Evolutionary conservation across 1,140 invertebrate species (phyloP).

Genomic region (Macrocentrus cingulum): DNA sequence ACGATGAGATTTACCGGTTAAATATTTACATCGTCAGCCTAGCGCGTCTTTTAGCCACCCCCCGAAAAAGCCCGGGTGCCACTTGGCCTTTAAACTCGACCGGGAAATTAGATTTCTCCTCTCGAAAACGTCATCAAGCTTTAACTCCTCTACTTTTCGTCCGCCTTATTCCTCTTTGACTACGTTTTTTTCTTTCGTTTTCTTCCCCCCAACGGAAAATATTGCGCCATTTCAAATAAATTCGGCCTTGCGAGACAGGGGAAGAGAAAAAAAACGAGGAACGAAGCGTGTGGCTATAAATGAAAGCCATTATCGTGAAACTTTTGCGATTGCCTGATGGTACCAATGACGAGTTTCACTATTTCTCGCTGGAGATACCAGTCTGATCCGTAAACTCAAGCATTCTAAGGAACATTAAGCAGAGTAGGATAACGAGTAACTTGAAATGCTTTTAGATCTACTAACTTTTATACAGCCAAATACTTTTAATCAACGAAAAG

Average conservation of each 20-base stretch:
- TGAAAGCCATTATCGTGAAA: no score
- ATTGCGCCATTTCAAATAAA: no score
- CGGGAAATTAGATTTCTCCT: slow-evolving; percentile 39
- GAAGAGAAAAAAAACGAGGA: no score
- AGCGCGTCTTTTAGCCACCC: neutral
- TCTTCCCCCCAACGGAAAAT: slow-evolving; percentile 5
- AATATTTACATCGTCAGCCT: slow-evolving; percentile 35
- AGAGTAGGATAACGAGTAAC: slow-evolving; percentile 16
- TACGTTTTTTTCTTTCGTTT: slow-evolving; percentile 4
- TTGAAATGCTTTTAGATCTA: slow-evolving; percentile 15
- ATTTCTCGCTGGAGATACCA: no score
- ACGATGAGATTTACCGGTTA: slow-evolving; percentile 29
- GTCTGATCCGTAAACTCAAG: slow-evolving; percentile 12
- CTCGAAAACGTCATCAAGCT: slow-evolving; percentile 35
- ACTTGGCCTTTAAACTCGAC: slow-evolving; percentile 23
- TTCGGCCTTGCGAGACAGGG: no score
- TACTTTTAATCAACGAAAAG: slow-evolving; percentile 25
- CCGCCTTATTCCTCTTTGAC: neutral
- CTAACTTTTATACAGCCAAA: slow-evolving; percentile 26
- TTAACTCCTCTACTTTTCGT: slow-evolving; percentile 18
- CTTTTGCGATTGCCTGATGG: no score
- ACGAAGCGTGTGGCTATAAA: no score
- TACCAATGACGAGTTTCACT: no score
- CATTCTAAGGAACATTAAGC: slow-evolving; percentile 21
- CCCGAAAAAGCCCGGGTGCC: neutral